Evolutionary conservation across 2,888 invertebrate genomes (phyloP), one percentile per base, ranked within the genome.

Genomic region (Timandra comae): DNA sequence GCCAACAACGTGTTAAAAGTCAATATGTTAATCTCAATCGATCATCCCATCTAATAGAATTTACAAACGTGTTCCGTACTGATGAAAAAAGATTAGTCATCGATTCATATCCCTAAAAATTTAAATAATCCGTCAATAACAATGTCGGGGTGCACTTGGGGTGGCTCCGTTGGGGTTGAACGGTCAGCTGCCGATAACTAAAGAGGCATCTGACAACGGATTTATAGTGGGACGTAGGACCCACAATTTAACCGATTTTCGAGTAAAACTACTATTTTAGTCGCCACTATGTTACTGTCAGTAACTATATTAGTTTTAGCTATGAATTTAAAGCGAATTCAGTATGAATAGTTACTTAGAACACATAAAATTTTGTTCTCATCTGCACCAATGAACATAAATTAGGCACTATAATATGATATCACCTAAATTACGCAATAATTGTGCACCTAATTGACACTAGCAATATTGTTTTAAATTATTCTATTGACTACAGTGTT

Each of bases 381-480:
- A n/a, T n/a, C n/a, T n/a, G 16, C 16, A 16, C 16, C 42, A 38
- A 44, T 38, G 42, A 45, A 34, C 41, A 41, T 44, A 39, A 38
- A 42, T 41, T 44, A 42, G 45, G 31, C 46, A 38, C 27, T 29
- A 43, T 16, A 38, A 41, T 29, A 38, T 49, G 30, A 37, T 46
- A 46, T 45, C 41, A 42, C 29, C 26, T 38, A 45, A 52, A 48
- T 46, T 52, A 43, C 58, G 52, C 56, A 58, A 59, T 42, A 32
- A 30, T 38, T 43, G n/a, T n/a, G n/a, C 16, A 46, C 55, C 50
- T 60, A 60, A 62, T 55, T 46, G 49, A 36, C 35, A 43, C 46
- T 51, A 54, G 41, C 64, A 58, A 67, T 61, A 58, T 52, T 53
- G 54, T 66, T 59, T 68, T 49, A 48, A 56, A 46, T 61, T 52